Evolutionary conservation across 2,888 invertebrate genomes (phyloP), one percentile per base, ranked within the genome.

Genomic region (Drosophila cyrtoloma): DNA sequence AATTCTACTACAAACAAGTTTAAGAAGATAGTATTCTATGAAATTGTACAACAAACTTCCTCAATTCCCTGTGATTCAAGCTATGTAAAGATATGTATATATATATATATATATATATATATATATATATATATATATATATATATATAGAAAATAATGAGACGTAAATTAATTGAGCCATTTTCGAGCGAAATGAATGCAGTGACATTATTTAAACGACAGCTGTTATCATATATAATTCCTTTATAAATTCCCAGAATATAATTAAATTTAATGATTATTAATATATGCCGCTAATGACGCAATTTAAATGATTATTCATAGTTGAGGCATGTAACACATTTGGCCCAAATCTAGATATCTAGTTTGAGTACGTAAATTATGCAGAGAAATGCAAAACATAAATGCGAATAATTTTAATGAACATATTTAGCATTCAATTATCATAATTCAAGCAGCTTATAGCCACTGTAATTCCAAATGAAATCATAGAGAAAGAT

Each of bases 351-450:
- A 64, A 52, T 39, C 58, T n/a, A 37, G 32, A 47, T 66, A 47
- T 42, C 9, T 50, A 22, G 19, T 53, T 51, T 32, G 14, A 47
- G 37, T 30, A 22, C n/a, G 37, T 14, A 22, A 62, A 42, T 26
- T 14, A 19, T 53, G 26, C 50, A 32, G 42, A 63, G 28, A 60
- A 44, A 65, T 62, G 51, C 44, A 68, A 53, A 22, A 53, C 7
- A 37, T 28, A 37, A 19, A 44, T 60, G 33, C 53, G 47, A 30
- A 64, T 61, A 69, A 65, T 57, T 66, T 52, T n/a, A 56, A 76
- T 62, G 55, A 64, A 47, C 61, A 61, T 75, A 57, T 75, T 75
- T 47, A 61, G 30, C 51, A 62, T 76, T 65, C 65, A 56, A 79
- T 75, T 71, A 71, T 53, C 12, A n/a, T 52, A 57, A 57, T 66